Evolutionary conservation across 2,888 invertebrate species (phyloP).

Genomic region (Creontiades dilutus): DNA sequence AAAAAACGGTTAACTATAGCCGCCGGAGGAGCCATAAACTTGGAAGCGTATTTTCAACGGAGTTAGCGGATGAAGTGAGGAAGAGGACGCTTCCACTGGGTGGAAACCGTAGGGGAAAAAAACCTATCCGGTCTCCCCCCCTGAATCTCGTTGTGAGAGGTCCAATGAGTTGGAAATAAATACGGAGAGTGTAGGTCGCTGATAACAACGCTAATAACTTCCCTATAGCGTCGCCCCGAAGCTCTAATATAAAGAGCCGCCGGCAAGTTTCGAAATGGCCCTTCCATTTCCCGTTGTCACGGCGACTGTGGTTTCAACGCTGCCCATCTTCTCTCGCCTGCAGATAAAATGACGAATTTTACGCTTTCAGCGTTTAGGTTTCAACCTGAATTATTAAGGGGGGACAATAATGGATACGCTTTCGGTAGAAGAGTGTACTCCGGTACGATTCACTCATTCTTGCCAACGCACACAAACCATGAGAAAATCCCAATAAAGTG

Average conservation of each 20-base stretch:
- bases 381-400: too few relatives aligned
- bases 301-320: neutral
- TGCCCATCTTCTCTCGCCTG: neutral
- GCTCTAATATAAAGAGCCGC: constrained; percentile 44
- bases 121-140: constrained; percentile 13
- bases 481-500: too few relatives aligned
- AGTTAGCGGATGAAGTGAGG: constrained; percentile 57
- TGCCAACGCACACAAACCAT: too few relatives aligned
- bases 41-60: constrained; percentile 38
- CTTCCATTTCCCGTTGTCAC: constrained; percentile 31
- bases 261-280: constrained; percentile 7
- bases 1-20: neutral
- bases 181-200: constrained; percentile 62
- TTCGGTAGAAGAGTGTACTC: too few relatives aligned
- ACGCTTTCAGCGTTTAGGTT: neutral
- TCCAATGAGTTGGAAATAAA: constrained; percentile 62
- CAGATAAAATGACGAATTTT: neutral
- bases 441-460: too few relatives aligned
- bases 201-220: constrained; percentile 62
- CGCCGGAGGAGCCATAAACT: constrained; percentile 14
- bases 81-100: neutral
- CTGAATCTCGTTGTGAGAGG: constrained; percentile 48
- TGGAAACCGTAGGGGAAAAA: neutral
- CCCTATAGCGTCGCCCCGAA: constrained; percentile 54
- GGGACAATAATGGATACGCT: too few relatives aligned